phyloP scores from a whole-genome alignment of 2,113 vertebrate species.

The Emydura subglobosa region DNA sequence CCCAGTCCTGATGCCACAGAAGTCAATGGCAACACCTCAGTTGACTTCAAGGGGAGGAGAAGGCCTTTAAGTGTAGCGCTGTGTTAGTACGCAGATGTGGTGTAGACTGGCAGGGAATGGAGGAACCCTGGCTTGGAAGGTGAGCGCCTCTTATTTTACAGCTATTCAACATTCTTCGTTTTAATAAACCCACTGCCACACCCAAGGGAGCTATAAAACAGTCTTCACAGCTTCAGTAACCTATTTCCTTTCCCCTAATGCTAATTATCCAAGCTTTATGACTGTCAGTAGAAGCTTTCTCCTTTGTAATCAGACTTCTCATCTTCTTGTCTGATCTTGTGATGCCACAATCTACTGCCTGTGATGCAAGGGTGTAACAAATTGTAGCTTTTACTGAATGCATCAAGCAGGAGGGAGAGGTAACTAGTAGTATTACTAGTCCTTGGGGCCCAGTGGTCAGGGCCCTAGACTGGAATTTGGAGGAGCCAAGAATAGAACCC shows the following conservation, averaged over 20 bases:
- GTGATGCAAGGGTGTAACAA: neutral
- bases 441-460: too few species aligned
- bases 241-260: neutral
- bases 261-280: neutral
- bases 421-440: neutral
- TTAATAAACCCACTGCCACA: neutral
- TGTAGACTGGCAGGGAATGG: neutral
- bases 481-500: neutral
- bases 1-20: neutral
- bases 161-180: neutral
- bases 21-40: neutral
- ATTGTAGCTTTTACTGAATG: neutral
- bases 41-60: neutral
- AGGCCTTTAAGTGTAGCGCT: neutral
- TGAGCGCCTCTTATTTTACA: neutral
- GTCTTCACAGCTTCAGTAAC: conserved; percentile 16
- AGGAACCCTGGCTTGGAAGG: neutral
- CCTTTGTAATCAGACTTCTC: accelerated
- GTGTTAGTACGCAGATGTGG: neutral
- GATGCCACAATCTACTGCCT: neutral
- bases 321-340: neutral
- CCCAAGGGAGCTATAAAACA: neutral
- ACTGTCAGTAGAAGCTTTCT: neutral
- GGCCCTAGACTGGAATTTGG: neutral
- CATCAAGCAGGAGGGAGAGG: neutral